Percentiles rank a stretch among this genome's conserved stretches.
Evolutionary conservation across 92 coral and sea anemone species (phyloP).

Genomic region (Epizoanthus fatuus): DNA sequence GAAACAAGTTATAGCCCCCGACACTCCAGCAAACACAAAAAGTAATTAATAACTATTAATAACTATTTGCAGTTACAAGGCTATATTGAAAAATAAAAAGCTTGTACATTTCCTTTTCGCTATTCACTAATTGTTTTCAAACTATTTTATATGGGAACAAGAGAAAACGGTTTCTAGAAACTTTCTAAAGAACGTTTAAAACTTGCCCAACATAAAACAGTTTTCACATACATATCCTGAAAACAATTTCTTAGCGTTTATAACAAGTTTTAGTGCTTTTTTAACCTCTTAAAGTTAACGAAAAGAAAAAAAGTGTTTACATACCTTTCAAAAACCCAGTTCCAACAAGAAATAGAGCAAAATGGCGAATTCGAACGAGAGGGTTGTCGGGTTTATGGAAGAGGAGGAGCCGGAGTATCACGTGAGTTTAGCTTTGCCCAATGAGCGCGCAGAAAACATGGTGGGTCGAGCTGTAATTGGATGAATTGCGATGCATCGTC

Average conservation of each 20-base stretch:
- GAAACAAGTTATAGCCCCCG: neutral
- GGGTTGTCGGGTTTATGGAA: slow-evolving; percentile 26
- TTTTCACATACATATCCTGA: neutral
- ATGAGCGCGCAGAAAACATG: slow-evolving; percentile 35
- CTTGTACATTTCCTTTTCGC: slow-evolving; percentile 21
- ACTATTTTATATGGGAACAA: neutral
- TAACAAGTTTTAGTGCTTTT: neutral
- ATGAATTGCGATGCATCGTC: slow-evolving; percentile 19
- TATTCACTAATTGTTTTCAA: neutral
- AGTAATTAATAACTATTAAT: neutral
- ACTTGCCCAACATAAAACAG: neutral
- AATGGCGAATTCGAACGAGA: slow-evolving; percentile 57
- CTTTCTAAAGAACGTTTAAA: slow-evolving; percentile 36
- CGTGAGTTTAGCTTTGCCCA: slow-evolving; percentile 37
- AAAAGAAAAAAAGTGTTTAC: neutral
- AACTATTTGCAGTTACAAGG: neutral
- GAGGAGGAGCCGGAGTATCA: slow-evolving; percentile 35
- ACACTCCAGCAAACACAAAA: neutral
- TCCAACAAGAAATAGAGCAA: slow-evolving; percentile 36
- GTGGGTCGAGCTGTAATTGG: slow-evolving; percentile 19
- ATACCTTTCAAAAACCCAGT: slow-evolving; percentile 27
- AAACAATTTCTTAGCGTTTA: neutral
- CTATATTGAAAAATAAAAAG: neutral
- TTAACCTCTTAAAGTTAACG: neutral
- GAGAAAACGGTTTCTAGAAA: slow-evolving; percentile 55